phyloP scores from a whole-genome alignment of 2,797 vertebrate species.

The Notolabrus celidotus region DNA sequence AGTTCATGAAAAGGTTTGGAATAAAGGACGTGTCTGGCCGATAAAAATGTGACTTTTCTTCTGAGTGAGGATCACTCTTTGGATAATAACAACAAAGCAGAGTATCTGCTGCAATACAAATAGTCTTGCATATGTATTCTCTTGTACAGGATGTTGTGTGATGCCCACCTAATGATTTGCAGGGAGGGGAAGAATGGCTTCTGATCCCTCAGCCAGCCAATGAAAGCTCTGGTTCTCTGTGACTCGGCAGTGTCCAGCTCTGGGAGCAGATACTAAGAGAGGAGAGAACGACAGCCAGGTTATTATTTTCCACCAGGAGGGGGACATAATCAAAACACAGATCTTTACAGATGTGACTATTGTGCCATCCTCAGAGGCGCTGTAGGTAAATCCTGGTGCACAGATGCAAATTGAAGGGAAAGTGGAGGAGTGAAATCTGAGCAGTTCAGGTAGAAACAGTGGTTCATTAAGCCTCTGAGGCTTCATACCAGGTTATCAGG shows the following conservation, averaged over 20 bases:
- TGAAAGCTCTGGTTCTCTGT: constrained; percentile 88
- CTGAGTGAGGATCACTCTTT: too few species aligned
- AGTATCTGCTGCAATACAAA: too few species aligned
- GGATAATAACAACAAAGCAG: too few species aligned
- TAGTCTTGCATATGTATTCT: too few species aligned
- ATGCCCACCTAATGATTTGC: constrained; percentile 92
- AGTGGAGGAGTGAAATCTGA: too few species aligned
- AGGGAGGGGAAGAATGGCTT: constrained; percentile 93
- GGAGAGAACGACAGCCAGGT: constrained; percentile 30
- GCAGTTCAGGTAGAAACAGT: too few species aligned
- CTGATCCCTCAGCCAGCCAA: constrained; percentile 95
- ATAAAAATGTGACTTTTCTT: too few species aligned
- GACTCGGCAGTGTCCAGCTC: constrained; percentile 96
- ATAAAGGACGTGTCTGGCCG: too few species aligned
- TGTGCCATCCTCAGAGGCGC: too few species aligned
- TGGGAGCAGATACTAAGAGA: constrained; percentile 89
- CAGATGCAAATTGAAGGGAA: too few species aligned
- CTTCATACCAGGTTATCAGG: constrained; percentile 90
- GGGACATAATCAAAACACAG: neutral
- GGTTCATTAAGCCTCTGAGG: neutral
- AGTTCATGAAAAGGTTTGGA: too few species aligned
- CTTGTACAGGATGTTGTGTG: neutral
- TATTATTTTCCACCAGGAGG: neutral
- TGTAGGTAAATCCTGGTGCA: too few species aligned
- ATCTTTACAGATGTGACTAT: neutral